Evolutionary conservation across 2,797 vertebrate species (phyloP).

Genomic region (Eulemur rubriventer): DNA sequence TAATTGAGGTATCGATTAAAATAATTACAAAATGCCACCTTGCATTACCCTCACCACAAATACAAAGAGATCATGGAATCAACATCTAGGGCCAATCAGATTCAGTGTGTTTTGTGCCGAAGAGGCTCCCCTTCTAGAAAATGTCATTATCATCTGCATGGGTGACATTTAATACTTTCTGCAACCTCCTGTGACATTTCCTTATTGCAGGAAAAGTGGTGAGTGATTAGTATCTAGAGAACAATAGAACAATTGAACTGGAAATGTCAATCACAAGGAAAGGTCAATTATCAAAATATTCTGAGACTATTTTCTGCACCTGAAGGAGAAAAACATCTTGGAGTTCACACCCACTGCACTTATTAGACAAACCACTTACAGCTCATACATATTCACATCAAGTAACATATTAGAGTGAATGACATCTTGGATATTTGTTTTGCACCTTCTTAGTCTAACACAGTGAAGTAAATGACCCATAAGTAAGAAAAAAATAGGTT

Average conservation of each 20-base stretch:
- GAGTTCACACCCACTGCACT: background rate
- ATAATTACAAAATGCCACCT: background rate
- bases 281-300: background rate
- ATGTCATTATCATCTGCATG: background rate
- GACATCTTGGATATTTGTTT: background rate
- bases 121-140: background rate
- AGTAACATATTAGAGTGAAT: background rate
- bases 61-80: background rate
- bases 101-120: background rate
- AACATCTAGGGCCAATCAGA: background rate
- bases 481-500: background rate
- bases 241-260: background rate
- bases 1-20: fast-evolving
- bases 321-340: background rate
- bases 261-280: conserved; percentile 16
- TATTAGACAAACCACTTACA: background rate
- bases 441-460: background rate
- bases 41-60: fast-evolving
- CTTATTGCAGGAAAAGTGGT: background rate
- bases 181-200: conserved; percentile 37
- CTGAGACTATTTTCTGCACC: background rate
- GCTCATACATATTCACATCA: background rate
- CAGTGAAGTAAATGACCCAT: background rate
- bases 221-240: conserved; percentile 8
- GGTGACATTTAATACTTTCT: background rate